These are phyloP conservation scores for Delia radicum DNA, from an alignment of 1,140 invertebrate genomes.

Conservation along the genomic window DNA sequence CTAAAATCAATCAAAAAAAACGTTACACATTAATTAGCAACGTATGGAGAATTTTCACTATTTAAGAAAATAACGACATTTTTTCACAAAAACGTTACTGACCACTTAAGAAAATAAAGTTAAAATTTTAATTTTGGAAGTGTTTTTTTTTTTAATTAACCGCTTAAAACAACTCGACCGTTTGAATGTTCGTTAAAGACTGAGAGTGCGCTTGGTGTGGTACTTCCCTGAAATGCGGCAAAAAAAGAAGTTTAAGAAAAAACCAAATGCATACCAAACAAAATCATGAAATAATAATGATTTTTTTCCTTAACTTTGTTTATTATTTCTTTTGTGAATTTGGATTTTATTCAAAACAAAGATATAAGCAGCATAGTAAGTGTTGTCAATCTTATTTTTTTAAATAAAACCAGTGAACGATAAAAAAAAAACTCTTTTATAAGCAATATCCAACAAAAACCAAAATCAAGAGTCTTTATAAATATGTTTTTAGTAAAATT, in stretches of 20 bases:
- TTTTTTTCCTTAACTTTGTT: neutral
- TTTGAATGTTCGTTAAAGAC: conserved; percentile 51
- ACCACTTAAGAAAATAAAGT: neutral
- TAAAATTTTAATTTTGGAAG: neutral
- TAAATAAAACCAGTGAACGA: too few relatives aligned
- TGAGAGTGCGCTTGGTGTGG: conserved; percentile 29
- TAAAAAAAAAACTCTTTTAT: too few relatives aligned
- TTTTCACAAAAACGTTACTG: neutral
- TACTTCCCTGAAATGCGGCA: conserved; percentile 27
- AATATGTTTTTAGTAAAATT: too few relatives aligned
- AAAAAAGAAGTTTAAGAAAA: neutral
- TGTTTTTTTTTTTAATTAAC: neutral
- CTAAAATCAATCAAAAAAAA: neutral
- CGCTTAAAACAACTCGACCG: conserved; percentile 44
- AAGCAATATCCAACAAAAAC: too few relatives aligned
- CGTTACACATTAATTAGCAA: neutral
- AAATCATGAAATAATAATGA: neutral
- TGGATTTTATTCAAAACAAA: neutral
- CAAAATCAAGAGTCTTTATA: too few relatives aligned
- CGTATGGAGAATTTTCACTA: neutral
- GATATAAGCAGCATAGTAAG: too few relatives aligned
- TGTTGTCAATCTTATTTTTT: too few relatives aligned
- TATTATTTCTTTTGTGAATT: neutral
- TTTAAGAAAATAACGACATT: neutral
- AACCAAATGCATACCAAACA: neutral